Evolutionary conservation across 2,113 vertebrate species (phyloP).

Genomic region (Sorex araneus): DNA sequence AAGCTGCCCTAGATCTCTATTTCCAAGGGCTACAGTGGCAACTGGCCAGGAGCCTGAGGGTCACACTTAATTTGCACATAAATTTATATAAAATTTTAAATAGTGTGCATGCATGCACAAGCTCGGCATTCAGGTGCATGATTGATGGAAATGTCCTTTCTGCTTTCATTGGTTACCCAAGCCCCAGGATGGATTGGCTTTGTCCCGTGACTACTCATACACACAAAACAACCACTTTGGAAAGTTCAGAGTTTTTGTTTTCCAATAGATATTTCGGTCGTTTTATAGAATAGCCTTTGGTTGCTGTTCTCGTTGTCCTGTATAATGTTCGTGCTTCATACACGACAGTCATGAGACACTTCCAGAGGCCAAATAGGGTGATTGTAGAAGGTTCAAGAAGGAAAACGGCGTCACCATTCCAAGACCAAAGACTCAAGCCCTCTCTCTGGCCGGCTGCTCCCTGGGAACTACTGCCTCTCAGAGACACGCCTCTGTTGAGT

Average conservation of each 20-base stretch:
- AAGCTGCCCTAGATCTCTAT: neutral
- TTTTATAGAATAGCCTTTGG: neutral
- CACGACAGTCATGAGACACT: neutral
- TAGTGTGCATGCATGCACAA: conserved; percentile 8
- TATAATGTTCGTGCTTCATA: conserved; percentile 26
- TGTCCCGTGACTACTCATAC: neutral
- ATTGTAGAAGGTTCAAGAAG: neutral
- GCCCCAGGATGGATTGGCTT: conserved; percentile 21
- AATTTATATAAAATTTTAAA: conserved; percentile 68
- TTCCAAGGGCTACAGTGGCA: conserved; percentile 38
- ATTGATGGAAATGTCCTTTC: conserved; percentile 47
- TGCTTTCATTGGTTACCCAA: conserved; percentile 59
- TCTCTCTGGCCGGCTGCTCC: neutral
- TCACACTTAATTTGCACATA: conserved; percentile 58
- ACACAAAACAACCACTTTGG: conserved; percentile 28
- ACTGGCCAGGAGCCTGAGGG: conserved; percentile 40
- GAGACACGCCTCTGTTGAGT: neutral
- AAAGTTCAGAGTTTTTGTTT: conserved; percentile 26
- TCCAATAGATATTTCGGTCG: neutral
- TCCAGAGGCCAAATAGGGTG: conserved; percentile 6
- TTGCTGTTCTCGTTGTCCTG: neutral
- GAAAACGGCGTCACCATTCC: neutral
- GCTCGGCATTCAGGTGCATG: conserved; percentile 34
- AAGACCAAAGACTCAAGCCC: neutral
- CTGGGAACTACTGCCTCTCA: conserved; percentile 23